Evolutionary conservation across 2,888 invertebrate species (phyloP).

Genomic region (Synanthedon andrenaeformis): DNA sequence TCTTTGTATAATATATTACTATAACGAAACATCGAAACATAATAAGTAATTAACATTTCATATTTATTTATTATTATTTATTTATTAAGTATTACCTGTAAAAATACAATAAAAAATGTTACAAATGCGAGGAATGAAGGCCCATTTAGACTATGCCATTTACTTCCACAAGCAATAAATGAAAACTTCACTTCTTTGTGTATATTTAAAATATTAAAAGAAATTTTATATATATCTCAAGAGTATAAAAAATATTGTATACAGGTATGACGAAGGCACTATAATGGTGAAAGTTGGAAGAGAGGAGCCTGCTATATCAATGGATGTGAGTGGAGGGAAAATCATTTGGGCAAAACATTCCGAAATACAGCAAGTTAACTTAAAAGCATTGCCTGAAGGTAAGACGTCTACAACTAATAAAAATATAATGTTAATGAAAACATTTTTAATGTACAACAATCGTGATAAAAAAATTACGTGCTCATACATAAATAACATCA

Average conservation of each 20-base stretch:
- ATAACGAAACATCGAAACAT: no score
- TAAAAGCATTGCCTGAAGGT: constrained; percentile 86
- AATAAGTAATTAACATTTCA: background rate
- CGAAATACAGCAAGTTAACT: constrained; percentile 96
- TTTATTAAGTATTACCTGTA: background rate
- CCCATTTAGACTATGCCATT: no score
- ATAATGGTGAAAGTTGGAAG: constrained; percentile 96
- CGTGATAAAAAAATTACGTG: background rate
- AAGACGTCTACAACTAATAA: constrained; percentile 13
- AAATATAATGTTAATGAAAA: background rate
- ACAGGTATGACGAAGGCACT: constrained; percentile 93
- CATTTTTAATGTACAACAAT: background rate
- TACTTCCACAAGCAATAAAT: no score
- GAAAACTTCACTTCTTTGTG: no score
- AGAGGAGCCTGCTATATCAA: constrained; percentile 98
- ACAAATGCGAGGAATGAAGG: no score
- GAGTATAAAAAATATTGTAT: background rate
- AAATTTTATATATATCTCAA: no score
- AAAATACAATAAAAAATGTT: no score
- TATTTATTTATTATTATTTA: background rate
- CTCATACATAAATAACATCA: background rate
- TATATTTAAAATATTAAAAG: no score
- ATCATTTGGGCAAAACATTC: constrained; percentile 99
- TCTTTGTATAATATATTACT: background rate
- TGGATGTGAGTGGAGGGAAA: constrained; percentile 98